Conservation (phyloP, 2,888 invertebrate species). For the Stegophylla sp. region DNA sequence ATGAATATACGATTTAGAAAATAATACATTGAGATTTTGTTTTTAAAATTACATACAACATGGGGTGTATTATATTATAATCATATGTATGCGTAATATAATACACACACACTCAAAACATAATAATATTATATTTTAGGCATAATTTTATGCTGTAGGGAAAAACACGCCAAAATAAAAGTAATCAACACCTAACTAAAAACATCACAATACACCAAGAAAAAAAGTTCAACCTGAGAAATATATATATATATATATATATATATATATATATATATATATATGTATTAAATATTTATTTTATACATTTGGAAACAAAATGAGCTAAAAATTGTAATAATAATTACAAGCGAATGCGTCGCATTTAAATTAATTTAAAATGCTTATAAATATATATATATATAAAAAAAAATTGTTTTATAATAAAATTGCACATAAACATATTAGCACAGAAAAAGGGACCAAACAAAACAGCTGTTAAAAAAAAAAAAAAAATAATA, state of each 20-base stretch:
- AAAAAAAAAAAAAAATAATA: conserved; percentile 15
- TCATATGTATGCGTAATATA: conserved; percentile 10
- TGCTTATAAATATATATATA: conserved; percentile 34
- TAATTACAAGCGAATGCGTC: conserved; percentile 35
- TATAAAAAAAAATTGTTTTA: conserved; percentile 26
- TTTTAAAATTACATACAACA: conserved; percentile 38
- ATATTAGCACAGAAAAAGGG: conserved; percentile 45
- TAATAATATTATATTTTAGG: conserved; percentile 36
- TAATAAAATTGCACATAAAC: conserved; percentile 55
- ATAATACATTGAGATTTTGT: conserved; percentile 34
- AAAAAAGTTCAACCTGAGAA: conserved; percentile 30
- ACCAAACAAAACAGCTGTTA: conserved; percentile 45
- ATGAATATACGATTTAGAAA: conserved; percentile 34
- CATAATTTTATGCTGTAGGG: conserved; percentile 36
- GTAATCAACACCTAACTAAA: conserved; percentile 43
- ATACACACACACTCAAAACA: background rate
- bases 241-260: conserved; percentile 16
- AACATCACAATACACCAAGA: conserved; percentile 53
- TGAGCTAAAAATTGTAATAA: conserved; percentile 50
- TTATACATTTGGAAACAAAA: conserved; percentile 35
- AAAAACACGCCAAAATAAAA: conserved; percentile 38
- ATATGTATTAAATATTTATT: conserved; percentile 1
- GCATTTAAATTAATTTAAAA: conserved; percentile 42
- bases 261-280: conserved; percentile 23
- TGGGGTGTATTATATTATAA: background rate